Conservation (phyloP, 1,140 invertebrate genomes). For the Apis mellifera region DNA sequence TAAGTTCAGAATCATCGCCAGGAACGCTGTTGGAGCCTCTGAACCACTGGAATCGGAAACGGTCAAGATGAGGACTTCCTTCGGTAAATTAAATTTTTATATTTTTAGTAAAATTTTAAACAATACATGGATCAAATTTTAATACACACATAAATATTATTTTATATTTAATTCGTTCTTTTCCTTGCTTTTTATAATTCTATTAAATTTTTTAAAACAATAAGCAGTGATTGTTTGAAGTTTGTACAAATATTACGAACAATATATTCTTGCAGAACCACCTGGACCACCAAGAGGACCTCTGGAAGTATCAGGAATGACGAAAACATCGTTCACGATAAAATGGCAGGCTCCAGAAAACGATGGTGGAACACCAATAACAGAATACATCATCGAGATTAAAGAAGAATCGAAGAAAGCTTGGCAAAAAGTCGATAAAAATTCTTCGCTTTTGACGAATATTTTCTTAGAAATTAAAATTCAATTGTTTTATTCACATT, state of each 20-base stretch:
- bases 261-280: slow-evolving; percentile 48
- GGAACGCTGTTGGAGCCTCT: slow-evolving; percentile 90
- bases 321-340: slow-evolving; percentile 90
- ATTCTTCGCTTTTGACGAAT: not conserved
- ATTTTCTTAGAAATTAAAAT: not conserved
- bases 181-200: not conserved
- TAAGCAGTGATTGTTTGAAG: not conserved
- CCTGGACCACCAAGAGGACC: slow-evolving; percentile 91
- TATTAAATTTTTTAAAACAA: not conserved
- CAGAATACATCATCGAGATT: slow-evolving; percentile 93
- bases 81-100: slow-evolving; percentile 79
- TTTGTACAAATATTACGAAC: too few relatives aligned
- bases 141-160: too few relatives aligned
- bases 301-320: slow-evolving; percentile 90
- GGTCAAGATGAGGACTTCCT: slow-evolving; percentile 84
- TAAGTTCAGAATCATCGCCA: slow-evolving; percentile 91
- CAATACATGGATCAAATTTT: too few relatives aligned
- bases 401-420: slow-evolving; percentile 88
- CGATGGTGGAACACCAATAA: slow-evolving; percentile 92
- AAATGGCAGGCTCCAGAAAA: slow-evolving; percentile 91
- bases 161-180: not conserved
- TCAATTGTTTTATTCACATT: not conserved
- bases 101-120: too few relatives aligned
- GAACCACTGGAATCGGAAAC: slow-evolving; percentile 88
- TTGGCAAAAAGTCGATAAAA: slow-evolving; percentile 84